Conservation (phyloP, 1,140 invertebrate genomes). For the Drosophila virilis region DNA sequence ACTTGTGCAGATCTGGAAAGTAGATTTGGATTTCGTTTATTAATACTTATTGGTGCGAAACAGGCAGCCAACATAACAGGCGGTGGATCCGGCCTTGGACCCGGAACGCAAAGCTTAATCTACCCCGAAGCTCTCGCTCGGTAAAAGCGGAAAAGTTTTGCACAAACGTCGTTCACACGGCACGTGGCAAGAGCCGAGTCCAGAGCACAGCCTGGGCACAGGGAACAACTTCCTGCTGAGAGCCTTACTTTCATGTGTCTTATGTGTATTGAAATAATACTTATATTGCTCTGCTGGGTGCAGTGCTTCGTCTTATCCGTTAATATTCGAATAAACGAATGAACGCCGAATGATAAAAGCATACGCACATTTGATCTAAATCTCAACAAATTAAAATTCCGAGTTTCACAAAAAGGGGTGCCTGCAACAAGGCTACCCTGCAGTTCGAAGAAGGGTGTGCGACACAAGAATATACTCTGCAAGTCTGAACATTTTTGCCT, state of each 20-base stretch:
- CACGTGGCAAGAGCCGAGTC: conserved; percentile 40
- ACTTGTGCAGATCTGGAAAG: conserved; percentile 9
- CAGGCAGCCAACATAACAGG: neutral
- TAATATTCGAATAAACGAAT: conserved; percentile 18
- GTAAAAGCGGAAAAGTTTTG: conserved; percentile 23
- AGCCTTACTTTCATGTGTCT: conserved; percentile 53
- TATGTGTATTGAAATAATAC: conserved; percentile 27
- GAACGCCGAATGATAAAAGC: conserved; percentile 10
- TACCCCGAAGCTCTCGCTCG: neutral
- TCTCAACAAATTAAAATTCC: conserved; percentile 66
- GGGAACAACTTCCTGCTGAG: conserved; percentile 53
- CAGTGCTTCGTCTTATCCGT: neutral
- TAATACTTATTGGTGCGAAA: conserved; percentile 41
- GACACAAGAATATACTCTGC: neutral
- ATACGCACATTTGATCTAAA: conserved; percentile 48
- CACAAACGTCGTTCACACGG: conserved; percentile 7
- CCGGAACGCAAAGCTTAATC: conserved; percentile 1
- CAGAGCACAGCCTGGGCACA: conserved; percentile 29
- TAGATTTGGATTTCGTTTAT: conserved; percentile 34
- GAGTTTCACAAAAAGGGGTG: conserved; percentile 17
- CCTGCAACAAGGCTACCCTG: neutral
- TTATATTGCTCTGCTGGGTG: conserved; percentile 12
- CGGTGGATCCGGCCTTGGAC: conserved; percentile 11
- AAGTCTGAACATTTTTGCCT: too few species aligned
- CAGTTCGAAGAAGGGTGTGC: neutral